phyloP scores from a whole-genome alignment of 2,888 invertebrate genomes.

The Leucoptera coffeella region DNA sequence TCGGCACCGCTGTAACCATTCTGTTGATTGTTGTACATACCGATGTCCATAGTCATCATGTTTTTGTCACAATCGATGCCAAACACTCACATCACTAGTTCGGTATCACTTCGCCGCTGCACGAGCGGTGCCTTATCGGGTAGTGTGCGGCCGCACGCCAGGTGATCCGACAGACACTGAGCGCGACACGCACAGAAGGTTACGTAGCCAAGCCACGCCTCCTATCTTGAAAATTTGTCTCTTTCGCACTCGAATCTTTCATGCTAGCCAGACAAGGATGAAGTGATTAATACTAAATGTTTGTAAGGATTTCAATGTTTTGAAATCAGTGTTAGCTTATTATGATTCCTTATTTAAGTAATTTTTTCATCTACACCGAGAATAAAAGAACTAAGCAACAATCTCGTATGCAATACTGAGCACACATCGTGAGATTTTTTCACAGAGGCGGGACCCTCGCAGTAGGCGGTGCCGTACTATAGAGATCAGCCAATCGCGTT shows the following conservation, averaged over 20 bases:
- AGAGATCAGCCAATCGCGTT: no score
- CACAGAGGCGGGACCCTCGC: no score
- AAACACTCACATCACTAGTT: neutral
- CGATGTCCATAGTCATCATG: conserved; percentile 80
- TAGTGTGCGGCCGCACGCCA: conserved; percentile 35
- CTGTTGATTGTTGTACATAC: conserved; percentile 68
- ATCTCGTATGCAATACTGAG: no score
- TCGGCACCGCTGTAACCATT: conserved; percentile 45
- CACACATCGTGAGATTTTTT: no score
- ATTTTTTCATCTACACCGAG: no score
- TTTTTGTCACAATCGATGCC: conserved; percentile 31
- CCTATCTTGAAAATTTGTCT: conserved; percentile 13
- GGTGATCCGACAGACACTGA: conserved; percentile 35
- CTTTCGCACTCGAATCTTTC: conserved; percentile 32
- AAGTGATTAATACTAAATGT: conserved; percentile 13
- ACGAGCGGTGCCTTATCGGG: conserved; percentile 16
- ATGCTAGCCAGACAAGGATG: conserved; percentile 9
- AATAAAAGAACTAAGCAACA: no score
- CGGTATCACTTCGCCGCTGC: conserved; percentile 27
- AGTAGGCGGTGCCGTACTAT: no score
- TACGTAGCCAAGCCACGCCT: conserved; percentile 17
- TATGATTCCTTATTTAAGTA: neutral
- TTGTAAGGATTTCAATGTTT: no score
- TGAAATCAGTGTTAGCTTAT: no score
- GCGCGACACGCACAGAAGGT: conserved; percentile 8